Evolutionary conservation across 1,140 invertebrate species (phyloP), one percentile per base, ranked within the genome.

Genomic region (Monomorium pharaonis): DNA sequence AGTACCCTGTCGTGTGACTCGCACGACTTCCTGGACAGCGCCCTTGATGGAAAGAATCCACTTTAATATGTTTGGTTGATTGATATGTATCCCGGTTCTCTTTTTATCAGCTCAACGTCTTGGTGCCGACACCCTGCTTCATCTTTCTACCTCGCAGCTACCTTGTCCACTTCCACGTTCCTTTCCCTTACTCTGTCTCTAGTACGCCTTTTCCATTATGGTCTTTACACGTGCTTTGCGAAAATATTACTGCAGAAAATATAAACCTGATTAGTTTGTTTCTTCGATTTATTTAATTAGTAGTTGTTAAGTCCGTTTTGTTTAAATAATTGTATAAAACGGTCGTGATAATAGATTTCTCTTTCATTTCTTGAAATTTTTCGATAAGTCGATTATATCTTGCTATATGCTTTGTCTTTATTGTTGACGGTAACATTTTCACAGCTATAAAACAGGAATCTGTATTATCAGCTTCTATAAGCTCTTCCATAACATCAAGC

Each of bases 391-490:
- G 7, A 9, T 84, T 30, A 9, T 86, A 86, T 47, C 62, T 62
- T 0, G 67, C 9, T 16, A 78, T 18, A 0, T 67, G 5, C n/a
- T 84, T n/a, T 24, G 84, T 47, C 1, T 18, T 27, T 9, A 27
- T 51, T 4, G 24, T 16, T 7, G 24, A 16, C 6, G 37, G 44
- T 18, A 92, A 37, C 42, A 92, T 3, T 63, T 60, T 60, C 0
- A 56, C 87, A 0, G 91, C 92, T 4, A 93, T 65, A 0, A 92
- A 18, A 5, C n/a, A 42, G 1, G 87, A 70, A n/a, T 88, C 27
- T 0, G 0, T 4, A 6, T 85, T 69, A 0, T 24, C 51, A 12
- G 30, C 9, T 5, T 86, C 33, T 10, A 89, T 49, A 0, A 93
- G 62, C 3, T 80, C 89, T 21, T 92, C 89, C 6, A 91, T 78